Evolutionary conservation across 2,888 invertebrate genomes (phyloP), one percentile per base, ranked within the genome.

Genomic region (Muschampia plurimacula): DNA sequence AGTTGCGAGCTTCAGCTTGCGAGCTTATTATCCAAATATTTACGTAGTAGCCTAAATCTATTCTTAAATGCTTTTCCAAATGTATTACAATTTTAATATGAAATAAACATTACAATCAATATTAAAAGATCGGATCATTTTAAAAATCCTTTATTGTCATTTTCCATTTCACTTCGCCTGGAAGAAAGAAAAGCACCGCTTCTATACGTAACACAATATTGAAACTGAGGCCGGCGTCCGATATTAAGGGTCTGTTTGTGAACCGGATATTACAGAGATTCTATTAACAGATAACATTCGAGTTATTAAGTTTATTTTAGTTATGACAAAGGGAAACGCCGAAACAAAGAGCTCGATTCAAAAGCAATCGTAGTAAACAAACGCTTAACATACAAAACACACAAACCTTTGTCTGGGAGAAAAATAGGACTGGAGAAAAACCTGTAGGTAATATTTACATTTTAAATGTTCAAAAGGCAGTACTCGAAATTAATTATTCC

Each of bases 231-330:
- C 28, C 46, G 49, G 39, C 6, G 39, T n/a, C 15, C 67, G 55
- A 67, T 72, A 67, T 62, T 62, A 72, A 67, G 41, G 67, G 72
- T 62, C 72, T 67, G 41, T 60, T 71, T 72, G 32, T 67, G 62
- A 52, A 67, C 72, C 74, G 76, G 75, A 76, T 76, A 76, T 77
- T 74, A 74, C 74, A 72, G 73, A 76, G 76, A 77, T 77, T 76
- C 76, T 75, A 76, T 77, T 76, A 76, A 74, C 41, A 75, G 75
- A 75, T 76, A 77, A 75, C 73, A 75, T 71, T 73, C 64, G 64
- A 72, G 66, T 71, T 71, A 75, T 75, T 76, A 74, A 75, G 67
- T 75, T 73, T 73, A 69, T 72, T 75, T 70, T 75, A 74, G 72
- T 64, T 72, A 72, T 72, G 72, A 72, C 72, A 72, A 72, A 71